Evolutionary conservation across 1,140 invertebrate species (phyloP).

Genomic region (Schlechtendalia chinensis): DNA sequence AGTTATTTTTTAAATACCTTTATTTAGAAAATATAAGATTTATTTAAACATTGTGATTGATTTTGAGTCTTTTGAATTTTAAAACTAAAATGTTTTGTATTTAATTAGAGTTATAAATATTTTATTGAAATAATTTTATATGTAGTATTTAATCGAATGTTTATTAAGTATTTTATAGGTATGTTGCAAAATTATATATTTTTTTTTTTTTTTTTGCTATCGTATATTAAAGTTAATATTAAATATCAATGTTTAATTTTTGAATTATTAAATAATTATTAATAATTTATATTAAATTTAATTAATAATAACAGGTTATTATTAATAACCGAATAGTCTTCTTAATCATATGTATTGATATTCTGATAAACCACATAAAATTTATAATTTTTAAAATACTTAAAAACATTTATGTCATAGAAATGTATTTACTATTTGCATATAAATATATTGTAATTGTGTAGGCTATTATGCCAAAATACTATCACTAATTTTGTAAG

Average conservation of each 20-base stretch:
- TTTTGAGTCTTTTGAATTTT: conserved; percentile 20
- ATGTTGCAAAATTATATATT: background rate
- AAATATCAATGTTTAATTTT: background rate
- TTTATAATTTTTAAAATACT: background rate
- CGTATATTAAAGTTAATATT: too few relatives aligned
- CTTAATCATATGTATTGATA: too few relatives aligned
- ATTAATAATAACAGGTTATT: background rate
- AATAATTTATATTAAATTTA: background rate
- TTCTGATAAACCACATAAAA: background rate
- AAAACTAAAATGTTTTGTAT: conserved; percentile 18
- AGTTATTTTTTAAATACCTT: conserved; percentile 17
- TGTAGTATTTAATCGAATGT: conserved; percentile 23
- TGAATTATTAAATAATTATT: background rate
- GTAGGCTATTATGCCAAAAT: background rate
- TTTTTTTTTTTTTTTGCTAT: background rate
- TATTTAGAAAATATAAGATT: conserved; percentile 17
- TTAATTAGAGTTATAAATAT: conserved; percentile 22
- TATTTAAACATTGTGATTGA: conserved; percentile 38
- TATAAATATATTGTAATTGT: background rate
- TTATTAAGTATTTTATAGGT: background rate
- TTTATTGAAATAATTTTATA: conserved; percentile 21
- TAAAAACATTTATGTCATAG: background rate
- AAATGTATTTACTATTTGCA: background rate
- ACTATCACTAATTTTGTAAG: background rate
- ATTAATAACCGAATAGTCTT: background rate